phyloP scores from a whole-genome alignment of 2,113 vertebrate species.

The Chelonoidis abingdonii region DNA sequence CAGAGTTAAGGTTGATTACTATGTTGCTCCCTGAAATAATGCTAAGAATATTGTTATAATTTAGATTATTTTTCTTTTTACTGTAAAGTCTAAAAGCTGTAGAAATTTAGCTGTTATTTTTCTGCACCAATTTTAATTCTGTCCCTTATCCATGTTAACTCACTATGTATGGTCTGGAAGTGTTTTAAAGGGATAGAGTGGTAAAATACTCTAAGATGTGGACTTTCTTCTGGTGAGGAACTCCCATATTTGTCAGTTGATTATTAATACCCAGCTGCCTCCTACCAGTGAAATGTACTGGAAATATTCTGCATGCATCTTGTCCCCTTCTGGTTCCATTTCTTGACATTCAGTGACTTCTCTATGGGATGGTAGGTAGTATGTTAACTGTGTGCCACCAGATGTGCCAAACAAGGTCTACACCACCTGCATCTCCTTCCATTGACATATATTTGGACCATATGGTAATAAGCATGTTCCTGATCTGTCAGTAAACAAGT shows the following conservation, averaged over 20 bases:
- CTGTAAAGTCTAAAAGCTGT: background rate
- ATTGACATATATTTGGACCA: background rate
- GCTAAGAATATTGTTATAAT: background rate
- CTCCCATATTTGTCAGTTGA: background rate
- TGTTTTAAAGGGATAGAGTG: background rate
- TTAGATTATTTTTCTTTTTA: background rate
- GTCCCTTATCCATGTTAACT: rapidly evolving
- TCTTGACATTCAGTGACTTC: background rate
- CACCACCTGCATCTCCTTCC: background rate
- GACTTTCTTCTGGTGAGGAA: background rate
- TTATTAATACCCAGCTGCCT: rapidly evolving
- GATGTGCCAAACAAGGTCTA: rapidly evolving
- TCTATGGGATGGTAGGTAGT: background rate
- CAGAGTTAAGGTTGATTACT: background rate
- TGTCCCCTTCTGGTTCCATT: background rate
- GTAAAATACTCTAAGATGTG: background rate
- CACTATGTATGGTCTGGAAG: background rate
- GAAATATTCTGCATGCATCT: rapidly evolving
- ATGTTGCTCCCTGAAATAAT: background rate
- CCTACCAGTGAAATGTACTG: background rate
- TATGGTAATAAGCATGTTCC: background rate
- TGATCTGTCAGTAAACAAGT: background rate
- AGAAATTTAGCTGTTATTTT: background rate
- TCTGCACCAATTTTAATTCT: background rate
- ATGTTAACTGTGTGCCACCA: rapidly evolving